phyloP scores from a whole-genome alignment of 2,888 invertebrate genomes.

The Drosophila imparisetae region DNA sequence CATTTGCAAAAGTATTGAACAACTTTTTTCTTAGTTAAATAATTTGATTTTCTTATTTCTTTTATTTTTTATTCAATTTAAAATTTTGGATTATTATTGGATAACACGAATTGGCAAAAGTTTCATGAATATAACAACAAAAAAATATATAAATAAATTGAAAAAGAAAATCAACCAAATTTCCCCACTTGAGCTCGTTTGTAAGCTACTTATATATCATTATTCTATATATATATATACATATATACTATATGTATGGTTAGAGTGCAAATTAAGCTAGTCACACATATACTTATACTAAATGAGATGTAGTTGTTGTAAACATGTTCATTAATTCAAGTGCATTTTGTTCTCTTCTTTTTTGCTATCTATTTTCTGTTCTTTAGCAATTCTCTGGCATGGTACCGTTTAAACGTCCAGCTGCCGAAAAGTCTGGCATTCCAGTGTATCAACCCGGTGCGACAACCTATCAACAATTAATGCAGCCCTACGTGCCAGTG shows the following conservation, averaged over 20 bases:
- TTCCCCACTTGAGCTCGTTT: constrained; percentile 30
- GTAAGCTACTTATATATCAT: constrained; percentile 44
- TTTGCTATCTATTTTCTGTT: constrained; percentile 42
- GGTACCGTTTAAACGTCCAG: constrained; percentile 98
- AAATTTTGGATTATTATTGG: constrained; percentile 33
- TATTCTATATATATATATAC: constrained; percentile 10
- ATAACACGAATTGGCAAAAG: constrained; percentile 40
- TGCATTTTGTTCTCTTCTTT: constrained; percentile 14
- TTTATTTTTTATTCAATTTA: constrained; percentile 25
- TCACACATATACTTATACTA: constrained; percentile 3
- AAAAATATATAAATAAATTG: constrained; percentile 13
- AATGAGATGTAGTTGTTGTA: not conserved
- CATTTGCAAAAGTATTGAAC: constrained; percentile 11
- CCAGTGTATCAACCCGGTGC: constrained; percentile 97
- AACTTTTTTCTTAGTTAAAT: constrained; percentile 23
- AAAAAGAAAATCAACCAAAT: constrained; percentile 7
- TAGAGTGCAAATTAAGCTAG: constrained; percentile 38
- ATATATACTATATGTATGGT: constrained; percentile 25
- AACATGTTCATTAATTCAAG: constrained; percentile 30
- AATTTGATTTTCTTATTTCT: constrained; percentile 4
- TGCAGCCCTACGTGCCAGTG: constrained; percentile 99
- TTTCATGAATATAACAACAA: constrained; percentile 7
- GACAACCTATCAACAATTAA: constrained; percentile 96
- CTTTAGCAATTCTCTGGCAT: constrained; percentile 95
- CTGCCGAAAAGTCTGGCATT: constrained; percentile 97